Conservation (phyloP, 2,888 invertebrate genomes). For the Sipha maydis region DNA sequence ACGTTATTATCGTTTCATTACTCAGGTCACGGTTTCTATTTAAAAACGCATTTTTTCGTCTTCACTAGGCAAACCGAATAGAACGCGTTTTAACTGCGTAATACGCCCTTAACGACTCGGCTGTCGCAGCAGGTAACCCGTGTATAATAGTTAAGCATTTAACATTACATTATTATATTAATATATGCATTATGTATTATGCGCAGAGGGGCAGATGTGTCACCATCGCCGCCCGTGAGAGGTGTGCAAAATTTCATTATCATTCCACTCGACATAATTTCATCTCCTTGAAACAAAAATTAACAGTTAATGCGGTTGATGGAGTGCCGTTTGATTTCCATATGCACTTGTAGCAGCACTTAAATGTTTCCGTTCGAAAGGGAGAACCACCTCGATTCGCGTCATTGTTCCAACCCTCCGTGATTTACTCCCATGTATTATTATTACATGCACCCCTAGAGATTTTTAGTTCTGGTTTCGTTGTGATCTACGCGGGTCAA, state of each 20-base stretch:
- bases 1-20: constrained; percentile 61
- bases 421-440: neutral
- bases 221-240: neutral
- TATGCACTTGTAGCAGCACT: neutral
- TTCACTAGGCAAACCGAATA: constrained; percentile 24
- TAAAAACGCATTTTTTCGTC: constrained; percentile 43
- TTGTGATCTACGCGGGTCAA: constrained; percentile 34
- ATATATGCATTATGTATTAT: neutral
- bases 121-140: neutral
- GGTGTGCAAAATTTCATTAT: constrained; percentile 11
- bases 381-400: neutral
- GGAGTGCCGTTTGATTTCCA: neutral
- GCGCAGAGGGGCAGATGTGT: constrained; percentile 15
- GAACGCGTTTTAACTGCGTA: constrained; percentile 10
- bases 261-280: constrained; percentile 1
- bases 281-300: neutral
- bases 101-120: constrained; percentile 40
- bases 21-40: constrained; percentile 23
- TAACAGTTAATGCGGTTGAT: neutral
- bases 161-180: neutral
- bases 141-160: neutral
- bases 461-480: constrained; percentile 53
- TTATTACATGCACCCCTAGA: neutral
- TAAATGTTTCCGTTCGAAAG: neutral
- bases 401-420: constrained; percentile 56